phyloP scores from a whole-genome alignment of 2,888 invertebrate species.

The Catocala nupta region DNA sequence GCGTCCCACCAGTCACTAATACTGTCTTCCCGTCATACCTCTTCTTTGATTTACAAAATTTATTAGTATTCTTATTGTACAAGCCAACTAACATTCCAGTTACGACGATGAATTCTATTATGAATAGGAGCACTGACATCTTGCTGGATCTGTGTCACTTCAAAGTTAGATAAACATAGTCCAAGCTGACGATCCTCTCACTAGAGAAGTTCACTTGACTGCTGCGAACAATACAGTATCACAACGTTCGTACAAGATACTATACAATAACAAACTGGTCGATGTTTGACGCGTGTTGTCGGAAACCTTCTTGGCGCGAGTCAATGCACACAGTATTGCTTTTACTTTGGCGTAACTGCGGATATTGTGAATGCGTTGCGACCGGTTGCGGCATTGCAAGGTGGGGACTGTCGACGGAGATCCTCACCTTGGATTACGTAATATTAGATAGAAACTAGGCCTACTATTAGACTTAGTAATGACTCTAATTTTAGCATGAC shows the following conservation, averaged over 20 bases:
- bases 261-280: neutral
- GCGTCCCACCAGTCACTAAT: slow-evolving; percentile 77
- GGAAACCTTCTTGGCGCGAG: slow-evolving; percentile 33
- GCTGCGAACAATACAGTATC: neutral
- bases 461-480: too few species aligned
- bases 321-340: slow-evolving; percentile 51
- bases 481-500: too few species aligned
- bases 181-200: neutral
- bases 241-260: slow-evolving; percentile 4
- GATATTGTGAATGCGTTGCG: slow-evolving; percentile 43
- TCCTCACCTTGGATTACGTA: slow-evolving; percentile 4
- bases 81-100: slow-evolving; percentile 68
- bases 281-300: slow-evolving; percentile 34
- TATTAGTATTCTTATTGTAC: slow-evolving; percentile 78
- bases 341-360: slow-evolving; percentile 60
- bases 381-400: slow-evolving; percentile 40
- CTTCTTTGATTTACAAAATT: slow-evolving; percentile 76
- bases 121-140: slow-evolving; percentile 59
- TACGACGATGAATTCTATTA: slow-evolving; percentile 60
- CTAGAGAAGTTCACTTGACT: neutral
- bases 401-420: slow-evolving; percentile 16
- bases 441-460: neutral
- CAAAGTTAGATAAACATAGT: slow-evolving; percentile 22
- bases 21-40: slow-evolving; percentile 74
- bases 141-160: slow-evolving; percentile 24